Evolutionary conservation across 92 coral and sea anemone genomes (phyloP).

Genomic region (Epizoanthus scotinus): DNA sequence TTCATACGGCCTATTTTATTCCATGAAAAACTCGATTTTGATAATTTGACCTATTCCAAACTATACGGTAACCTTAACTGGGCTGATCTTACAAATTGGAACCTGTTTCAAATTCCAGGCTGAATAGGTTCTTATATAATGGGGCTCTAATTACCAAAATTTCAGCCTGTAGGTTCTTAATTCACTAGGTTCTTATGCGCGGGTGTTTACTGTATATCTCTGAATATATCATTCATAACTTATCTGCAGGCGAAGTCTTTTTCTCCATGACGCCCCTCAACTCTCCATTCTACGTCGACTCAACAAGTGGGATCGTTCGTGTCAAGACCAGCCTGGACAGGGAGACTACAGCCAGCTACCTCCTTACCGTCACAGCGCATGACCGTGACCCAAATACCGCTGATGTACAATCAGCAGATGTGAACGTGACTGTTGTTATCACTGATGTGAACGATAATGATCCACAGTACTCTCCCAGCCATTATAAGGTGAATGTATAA

Average conservation of each 20-base stretch:
- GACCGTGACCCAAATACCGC: constrained; percentile 63
- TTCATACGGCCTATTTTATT: no score
- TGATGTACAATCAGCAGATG: constrained; percentile 49
- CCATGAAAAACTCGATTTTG: no score
- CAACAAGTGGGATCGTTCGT: constrained; percentile 59
- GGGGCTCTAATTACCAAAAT: no score
- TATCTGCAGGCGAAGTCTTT: constrained; percentile 48
- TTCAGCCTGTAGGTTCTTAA: no score
- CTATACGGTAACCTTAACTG: no score
- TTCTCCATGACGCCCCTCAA: constrained; percentile 57
- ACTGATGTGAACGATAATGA: constrained; percentile 68
- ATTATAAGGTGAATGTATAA: constrained; percentile 51
- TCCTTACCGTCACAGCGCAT: constrained; percentile 54
- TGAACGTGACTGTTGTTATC: constrained; percentile 49
- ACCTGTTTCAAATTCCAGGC: no score
- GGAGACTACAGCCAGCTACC: constrained; percentile 43
- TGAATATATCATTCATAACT: background rate
- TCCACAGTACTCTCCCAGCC: constrained; percentile 63
- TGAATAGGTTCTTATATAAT: no score
- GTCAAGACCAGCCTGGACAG: constrained; percentile 53
- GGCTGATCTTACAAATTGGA: no score
- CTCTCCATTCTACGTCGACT: constrained; percentile 63
- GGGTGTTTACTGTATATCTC: no score
- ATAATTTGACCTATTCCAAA: no score
- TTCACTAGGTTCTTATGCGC: no score